Evolutionary conservation across 2,797 vertebrate genomes (phyloP), one percentile per base, ranked within the genome.

Genomic region (Calcarius lapponicus): DNA sequence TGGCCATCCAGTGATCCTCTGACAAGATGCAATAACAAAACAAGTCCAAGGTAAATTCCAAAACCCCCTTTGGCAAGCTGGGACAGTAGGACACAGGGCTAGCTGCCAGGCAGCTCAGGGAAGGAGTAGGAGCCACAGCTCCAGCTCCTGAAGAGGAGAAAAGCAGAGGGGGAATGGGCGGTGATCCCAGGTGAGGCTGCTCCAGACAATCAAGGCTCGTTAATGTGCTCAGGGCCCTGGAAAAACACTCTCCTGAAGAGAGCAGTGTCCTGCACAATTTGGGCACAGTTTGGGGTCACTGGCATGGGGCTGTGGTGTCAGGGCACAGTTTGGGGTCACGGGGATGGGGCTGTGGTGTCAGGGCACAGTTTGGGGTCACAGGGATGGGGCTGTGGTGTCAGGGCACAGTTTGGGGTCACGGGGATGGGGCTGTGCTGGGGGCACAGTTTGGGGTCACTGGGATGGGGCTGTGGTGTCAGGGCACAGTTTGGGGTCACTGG

Each of bases 111-210:
- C 7, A 80, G 22, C 17, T 80, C 13, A 15, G 17, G 9, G 40
- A 64, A 69, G 4, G 4, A 64, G 9, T 0, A 32, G 9, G 3
- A 86, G 1, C 5, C 3, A 18, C 0, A 1, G 7, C 45, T 28
- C 9, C 6, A 48, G 25, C 26, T 47, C 29, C 38, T 57, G 20
- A 76, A 45, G 10, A 40, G 38, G 3, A 36, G 17, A 72, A 83
- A 17, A 69, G 36, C 15, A 45, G 48, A 50, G 9, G 2, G 9
- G 7, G 7, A 32, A 28, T n/a, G 45, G n/a, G 10, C 66, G 19
- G 11, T 24, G 24, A 26, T 21, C 11, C 29, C 69, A 83, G 20
- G 11, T 43, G 31, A 47, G 38, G 56, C 12, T 69, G 11, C 5
- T 80, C 5, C 18, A 43, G 51, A 17, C 12, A 58, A 2, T 21